Base-by-base conservation (phyloP, 2,113 vertebrate genomes). In the Neomonachus schauinslandi region DNA sequence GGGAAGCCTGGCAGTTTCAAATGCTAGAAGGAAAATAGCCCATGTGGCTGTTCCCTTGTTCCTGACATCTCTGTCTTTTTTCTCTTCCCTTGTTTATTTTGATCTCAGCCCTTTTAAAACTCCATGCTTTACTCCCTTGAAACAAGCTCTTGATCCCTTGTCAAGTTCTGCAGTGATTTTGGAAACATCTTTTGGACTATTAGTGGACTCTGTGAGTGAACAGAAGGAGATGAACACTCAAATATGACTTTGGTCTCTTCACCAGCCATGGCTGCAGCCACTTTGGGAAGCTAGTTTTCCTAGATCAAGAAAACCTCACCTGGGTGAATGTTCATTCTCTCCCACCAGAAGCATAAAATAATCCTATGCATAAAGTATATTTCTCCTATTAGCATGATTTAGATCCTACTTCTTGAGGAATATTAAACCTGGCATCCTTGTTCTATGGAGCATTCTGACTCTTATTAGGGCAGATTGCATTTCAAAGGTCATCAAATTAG, bases 401-500 rank as follows among this genome's bases (percentile, higher is more conserved):
- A 94, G 55, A 96, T 69, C 12, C 84, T 96, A 89, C 51, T 61
- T 77, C 93, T 96, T 94, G 89, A 93, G 88, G 81, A 95, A 96
- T 95, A 92, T 93, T 97, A 97, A 97, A 96, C n/a, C 74, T 82
- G 82, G 65, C 57, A 88, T 90, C 15, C 76, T 97, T 89, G 46
- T 59, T 59, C 93, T 81, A 94, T 93, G 77, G 86, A 74, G 67
- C 86, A 67, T 92, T 98, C 97, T 89, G 55, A 96, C 51, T 92
- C 83, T 98, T 96, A 96, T 84, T 59, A 92, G 89, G 94, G 87
- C n/a, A 97, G 79, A 96, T 95, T 97, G 87, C 33, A 84, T 90
- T 96, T 96, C 84, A 96, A 98, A 97, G 87, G 55, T 98, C 95
- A 96, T 92, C 96, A 98, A 71, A 97, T 96, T 97, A 98, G 87